phyloP scores from a whole-genome alignment of 2,113 vertebrate species.

The Mastomys coucha region DNA sequence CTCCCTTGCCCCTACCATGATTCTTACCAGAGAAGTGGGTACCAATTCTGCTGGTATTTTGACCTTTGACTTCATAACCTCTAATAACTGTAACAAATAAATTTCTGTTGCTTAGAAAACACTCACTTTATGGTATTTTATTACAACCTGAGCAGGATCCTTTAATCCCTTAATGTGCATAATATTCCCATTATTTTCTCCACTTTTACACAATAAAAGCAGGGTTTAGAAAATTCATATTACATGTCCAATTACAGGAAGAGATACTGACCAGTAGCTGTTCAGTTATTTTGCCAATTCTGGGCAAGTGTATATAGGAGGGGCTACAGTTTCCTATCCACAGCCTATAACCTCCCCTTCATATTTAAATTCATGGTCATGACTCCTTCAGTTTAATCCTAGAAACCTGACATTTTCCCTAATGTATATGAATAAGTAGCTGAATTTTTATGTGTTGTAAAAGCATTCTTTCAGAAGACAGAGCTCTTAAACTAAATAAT shows the following conservation, averaged over 20 bases:
- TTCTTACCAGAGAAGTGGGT: too few relatives aligned
- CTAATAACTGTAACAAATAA: neutral
- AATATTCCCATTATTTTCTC: neutral
- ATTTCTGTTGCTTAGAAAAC: neutral
- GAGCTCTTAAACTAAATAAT: neutral
- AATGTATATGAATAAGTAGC: neutral
- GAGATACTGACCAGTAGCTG: neutral
- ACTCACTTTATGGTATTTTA: neutral
- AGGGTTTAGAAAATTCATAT: neutral
- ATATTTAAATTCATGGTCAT: neutral
- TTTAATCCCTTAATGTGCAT: neutral
- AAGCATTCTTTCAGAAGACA: neutral
- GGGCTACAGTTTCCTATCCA: neutral
- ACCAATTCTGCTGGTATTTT: neutral
- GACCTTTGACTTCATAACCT: neutral
- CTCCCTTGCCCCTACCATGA: neutral
- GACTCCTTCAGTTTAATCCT: neutral
- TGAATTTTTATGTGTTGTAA: slow-evolving; percentile 5
- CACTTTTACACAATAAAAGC: neutral
- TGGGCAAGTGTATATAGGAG: neutral
- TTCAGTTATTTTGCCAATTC: neutral
- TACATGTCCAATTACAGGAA: neutral
- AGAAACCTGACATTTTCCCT: neutral
- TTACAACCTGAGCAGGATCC: neutral
- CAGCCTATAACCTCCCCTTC: neutral